These are phyloP conservation scores for Ondatra zibethicus DNA, from an alignment of 2,113 vertebrate genomes.

Conservation along the genomic window DNA sequence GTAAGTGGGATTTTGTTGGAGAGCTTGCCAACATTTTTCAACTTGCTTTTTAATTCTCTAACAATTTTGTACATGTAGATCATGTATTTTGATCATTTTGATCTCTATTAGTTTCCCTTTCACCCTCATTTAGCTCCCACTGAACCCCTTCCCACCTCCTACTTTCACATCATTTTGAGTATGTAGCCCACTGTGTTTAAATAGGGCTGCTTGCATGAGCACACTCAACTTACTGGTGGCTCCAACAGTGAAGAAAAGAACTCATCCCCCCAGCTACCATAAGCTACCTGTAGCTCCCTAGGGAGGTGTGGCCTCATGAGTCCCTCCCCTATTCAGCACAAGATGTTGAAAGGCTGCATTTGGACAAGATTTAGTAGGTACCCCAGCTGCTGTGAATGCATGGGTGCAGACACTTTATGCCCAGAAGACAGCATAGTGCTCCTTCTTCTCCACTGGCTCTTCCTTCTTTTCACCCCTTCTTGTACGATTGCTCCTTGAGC, in stretches of 20 bases:
- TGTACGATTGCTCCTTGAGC: background rate
- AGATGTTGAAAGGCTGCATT: background rate
- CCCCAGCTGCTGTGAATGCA: too few relatives aligned
- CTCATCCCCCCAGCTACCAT: background rate
- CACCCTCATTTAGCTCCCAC: too few relatives aligned
- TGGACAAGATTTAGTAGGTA: background rate
- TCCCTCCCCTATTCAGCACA: background rate
- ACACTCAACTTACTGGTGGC: background rate
- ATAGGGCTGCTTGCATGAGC: background rate
- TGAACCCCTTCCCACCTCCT: too few relatives aligned
- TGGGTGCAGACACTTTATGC: background rate
- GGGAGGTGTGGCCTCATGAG: too few relatives aligned
- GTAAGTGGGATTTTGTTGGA: background rate
- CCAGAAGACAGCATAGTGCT: background rate
- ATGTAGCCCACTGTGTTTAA: background rate
- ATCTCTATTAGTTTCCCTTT: background rate
- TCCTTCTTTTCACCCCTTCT: background rate
- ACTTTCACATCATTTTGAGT: background rate
- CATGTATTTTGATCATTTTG: background rate
- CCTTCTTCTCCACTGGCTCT: background rate
- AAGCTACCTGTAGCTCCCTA: background rate
- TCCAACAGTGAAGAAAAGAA: background rate
- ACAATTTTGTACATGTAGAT: background rate
- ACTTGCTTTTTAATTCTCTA: background rate
- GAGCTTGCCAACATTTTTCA: background rate